phyloP scores from a whole-genome alignment of 2,113 vertebrate genomes.

The Salminus brasiliensis region DNA sequence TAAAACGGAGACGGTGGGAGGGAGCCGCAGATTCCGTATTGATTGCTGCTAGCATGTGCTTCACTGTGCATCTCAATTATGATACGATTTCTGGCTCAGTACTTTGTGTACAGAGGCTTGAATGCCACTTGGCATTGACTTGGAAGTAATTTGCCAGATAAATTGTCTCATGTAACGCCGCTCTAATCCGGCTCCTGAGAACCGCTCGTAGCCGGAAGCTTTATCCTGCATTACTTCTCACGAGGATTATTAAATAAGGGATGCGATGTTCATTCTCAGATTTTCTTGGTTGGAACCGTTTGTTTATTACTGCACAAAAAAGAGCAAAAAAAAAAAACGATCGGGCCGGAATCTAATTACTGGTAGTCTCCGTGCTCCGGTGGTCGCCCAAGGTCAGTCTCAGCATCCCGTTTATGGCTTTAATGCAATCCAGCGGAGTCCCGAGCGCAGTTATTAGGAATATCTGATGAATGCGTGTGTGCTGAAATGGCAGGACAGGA shows the following conservation, averaged over 20 bases:
- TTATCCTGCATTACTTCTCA: constrained; percentile 61
- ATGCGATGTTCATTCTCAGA: background rate
- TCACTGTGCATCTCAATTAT: constrained; percentile 42
- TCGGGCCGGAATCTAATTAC: constrained; percentile 25
- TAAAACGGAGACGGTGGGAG: background rate
- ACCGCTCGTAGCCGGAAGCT: constrained; percentile 47
- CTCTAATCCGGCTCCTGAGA: constrained; percentile 62
- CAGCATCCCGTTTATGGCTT: background rate
- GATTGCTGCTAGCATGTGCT: constrained; percentile 43
- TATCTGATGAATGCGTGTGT: constrained; percentile 30
- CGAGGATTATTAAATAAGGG: constrained; percentile 45
- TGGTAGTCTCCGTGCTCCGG: constrained; percentile 14
- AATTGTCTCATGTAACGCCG: constrained; percentile 55
- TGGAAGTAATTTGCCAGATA: constrained; percentile 61
- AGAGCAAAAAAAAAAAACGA: constrained; percentile 4
- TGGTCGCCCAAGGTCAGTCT: constrained; percentile 30
- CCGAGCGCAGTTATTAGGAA: constrained; percentile 23
- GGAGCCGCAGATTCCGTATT: constrained; percentile 16
- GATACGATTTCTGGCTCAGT: constrained; percentile 37
- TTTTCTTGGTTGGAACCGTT: background rate
- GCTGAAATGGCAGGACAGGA: constrained; percentile 15
- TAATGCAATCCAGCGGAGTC: background rate
- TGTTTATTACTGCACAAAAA: constrained; percentile 17
- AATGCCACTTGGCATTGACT: constrained; percentile 52
- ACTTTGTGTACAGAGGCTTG: constrained; percentile 42